Base-by-base conservation (phyloP, 2,888 invertebrate species). In the Ryuthela nishihirai region DNA sequence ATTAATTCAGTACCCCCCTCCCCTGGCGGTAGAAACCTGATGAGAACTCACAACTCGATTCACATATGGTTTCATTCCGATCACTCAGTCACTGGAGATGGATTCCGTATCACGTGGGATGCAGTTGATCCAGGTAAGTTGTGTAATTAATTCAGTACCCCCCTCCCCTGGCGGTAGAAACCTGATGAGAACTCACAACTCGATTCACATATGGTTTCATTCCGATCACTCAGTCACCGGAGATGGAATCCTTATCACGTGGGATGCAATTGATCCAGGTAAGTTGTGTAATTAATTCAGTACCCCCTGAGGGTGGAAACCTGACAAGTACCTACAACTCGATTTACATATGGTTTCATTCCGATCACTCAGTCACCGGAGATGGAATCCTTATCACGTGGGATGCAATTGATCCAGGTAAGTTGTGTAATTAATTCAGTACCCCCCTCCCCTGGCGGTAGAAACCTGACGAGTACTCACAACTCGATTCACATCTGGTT, bases 31-130 rank as follows among this genome's bases (percentile, higher is more conserved):
- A 87, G 87, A 12, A 83, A 78, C 64, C 81, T 92, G 54, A 77
- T 84, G 60, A 85, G 88, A 0, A 87, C 86, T n/a, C 84, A 85
- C 58, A 85, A 91, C 70, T 72, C 77, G 42, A 71, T 92, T 32
- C 88, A 88, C 70, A 75, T 94, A 29, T 88, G 88, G 85, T 88
- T 91, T 72, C 80, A 83, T 54, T 85, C 90, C 0, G 88, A 90
- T 70, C 78, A 77, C 56, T 79, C 81, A 3, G 75, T 82, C 3
- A 73, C 81, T 10, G 79, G 78, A 53, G 79, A 81, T 46, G 89
- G 89, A 0, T 92, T 94, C 73, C 78, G 83, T 18, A 75, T 93
- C n/a, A 80, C 78, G 52, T 95, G 92, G 92, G 82, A 77, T 23
- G 82, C 86, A n/a, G 80, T 83, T 25, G 70, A 76, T 21, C 88